Base-by-base conservation (phyloP, 2,888 invertebrate genomes). In the Caenorhabditis sp. region DNA sequence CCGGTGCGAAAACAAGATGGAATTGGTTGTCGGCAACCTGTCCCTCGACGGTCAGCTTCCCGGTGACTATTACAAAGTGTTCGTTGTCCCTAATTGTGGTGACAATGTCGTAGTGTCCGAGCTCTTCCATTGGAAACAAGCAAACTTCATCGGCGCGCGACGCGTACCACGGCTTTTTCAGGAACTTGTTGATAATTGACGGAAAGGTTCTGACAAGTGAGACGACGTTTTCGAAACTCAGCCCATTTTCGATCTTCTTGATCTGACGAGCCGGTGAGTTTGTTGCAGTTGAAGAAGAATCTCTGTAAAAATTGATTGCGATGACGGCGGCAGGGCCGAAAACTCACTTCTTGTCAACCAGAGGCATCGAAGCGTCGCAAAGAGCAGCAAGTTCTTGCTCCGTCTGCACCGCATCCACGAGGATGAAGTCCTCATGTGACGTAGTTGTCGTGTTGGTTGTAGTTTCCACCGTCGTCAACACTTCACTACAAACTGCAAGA, bases 141-240 rank as follows among this genome's bases (percentile, higher is more conserved):
- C 50, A 58, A 2, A 76, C 76, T 62, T 76, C 76, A 35, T 76
- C 76, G 17, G 20, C 8, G 30, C 76, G 22, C 8, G 61, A 63
- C 4, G 76, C 45, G 52, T 76, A 76, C 76, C 76, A 76, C 7
- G 76, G 76, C 32, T 76, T 76, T 13, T 70, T 76, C 39, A 76
- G 35, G 2, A 70, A 65, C 15, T 70, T 70, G 48, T 70, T 76
- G 32, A 76, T 39, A 15, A 76, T 70, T 4, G 76, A 45, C 27
- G 76, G 76, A 6, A 76, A 59, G 0, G 58, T 70, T 24, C 41
- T 26, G n/a, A 76, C 76, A 2, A 76, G 30, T 6, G 76, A 70
- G 2, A 76, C 76, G 5, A 76, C 76, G 11, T 59, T 76, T 41
- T 70, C 76, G 35, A 76, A 76, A n/a, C 74, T 74, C 41, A 70